A percentile compares a stretch with the other conserved stretches of the same genome.
phyloP scores from a whole-genome alignment of 1,140 invertebrate genomes.

The Lasioglossum baleicum region DNA sequence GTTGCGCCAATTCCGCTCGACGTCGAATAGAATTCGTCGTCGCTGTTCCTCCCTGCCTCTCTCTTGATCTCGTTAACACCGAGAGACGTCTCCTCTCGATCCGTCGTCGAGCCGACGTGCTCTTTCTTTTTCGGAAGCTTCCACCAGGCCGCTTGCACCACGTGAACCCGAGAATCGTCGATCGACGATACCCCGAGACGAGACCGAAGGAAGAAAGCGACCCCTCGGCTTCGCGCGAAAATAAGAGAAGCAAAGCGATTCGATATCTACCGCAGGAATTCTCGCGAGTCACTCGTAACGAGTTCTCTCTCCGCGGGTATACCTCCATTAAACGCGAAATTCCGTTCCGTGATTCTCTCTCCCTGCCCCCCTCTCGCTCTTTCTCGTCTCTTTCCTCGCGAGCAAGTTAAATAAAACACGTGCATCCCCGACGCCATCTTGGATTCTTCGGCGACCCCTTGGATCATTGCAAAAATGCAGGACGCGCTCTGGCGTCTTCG shows the following conservation, averaged over 20 bases:
- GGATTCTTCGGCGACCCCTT: constrained; percentile 77
- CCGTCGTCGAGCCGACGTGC: too few relatives aligned
- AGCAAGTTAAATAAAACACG: constrained; percentile 71
- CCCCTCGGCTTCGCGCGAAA: constrained; percentile 40
- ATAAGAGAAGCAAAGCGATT: constrained; percentile 33
- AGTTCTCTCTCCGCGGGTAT: constrained; percentile 70
- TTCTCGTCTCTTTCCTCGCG: constrained; percentile 62
- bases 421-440: constrained; percentile 72
- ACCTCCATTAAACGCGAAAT: constrained; percentile 79
- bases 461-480: constrained; percentile 79
- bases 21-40: too few relatives aligned
- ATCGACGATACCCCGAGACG: too few relatives aligned
- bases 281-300: constrained; percentile 48
- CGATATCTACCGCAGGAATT: constrained; percentile 60
- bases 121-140: too few relatives aligned
- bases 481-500: constrained; percentile 69
- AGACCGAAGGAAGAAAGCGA: too few relatives aligned
- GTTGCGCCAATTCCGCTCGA: too few relatives aligned
- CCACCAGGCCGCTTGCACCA: too few relatives aligned
- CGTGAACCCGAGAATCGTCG: too few relatives aligned
- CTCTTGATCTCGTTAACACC: too few relatives aligned
- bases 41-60: too few relatives aligned
- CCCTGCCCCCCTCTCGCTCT: not conserved
- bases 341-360: constrained; percentile 71
- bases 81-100: too few relatives aligned